Conservation (phyloP, 2,797 vertebrate species). For the Hozukius guyotensis region DNA sequence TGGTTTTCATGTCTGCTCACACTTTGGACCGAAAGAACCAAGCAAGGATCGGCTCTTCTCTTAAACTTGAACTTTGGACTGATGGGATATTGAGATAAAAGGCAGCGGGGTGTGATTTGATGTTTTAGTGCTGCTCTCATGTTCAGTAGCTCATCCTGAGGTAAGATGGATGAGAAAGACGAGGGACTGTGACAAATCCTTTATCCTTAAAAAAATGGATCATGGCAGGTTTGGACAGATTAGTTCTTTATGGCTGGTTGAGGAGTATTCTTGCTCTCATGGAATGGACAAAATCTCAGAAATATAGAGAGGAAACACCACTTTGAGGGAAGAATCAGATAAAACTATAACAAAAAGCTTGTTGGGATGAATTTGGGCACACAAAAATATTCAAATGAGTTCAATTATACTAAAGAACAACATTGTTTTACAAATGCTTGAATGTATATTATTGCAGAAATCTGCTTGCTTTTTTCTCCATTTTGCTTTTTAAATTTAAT, state of each 20-base stretch:
- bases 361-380: not conserved
- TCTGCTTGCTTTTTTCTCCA: not conserved
- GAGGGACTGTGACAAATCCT: not conserved
- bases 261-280: not conserved
- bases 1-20: slow-evolving; percentile 25
- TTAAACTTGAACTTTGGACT: slow-evolving; percentile 18
- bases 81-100: slow-evolving; percentile 17
- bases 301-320: not conserved
- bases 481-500: not conserved
- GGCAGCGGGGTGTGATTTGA: slow-evolving; percentile 3
- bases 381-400: not conserved
- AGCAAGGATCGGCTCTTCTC: slow-evolving; percentile 2
- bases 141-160: not conserved
- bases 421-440: not conserved
- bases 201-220: not conserved
- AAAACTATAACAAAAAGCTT: not conserved
- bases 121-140: not conserved
- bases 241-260: not conserved
- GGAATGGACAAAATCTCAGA: not conserved
- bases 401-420: not conserved
- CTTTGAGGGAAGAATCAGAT: not conserved
- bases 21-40: slow-evolving; percentile 16
- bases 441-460: not conserved
- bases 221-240: slow-evolving; percentile 4
- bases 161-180: slow-evolving; percentile 1